phyloP scores from a whole-genome alignment of 2,797 vertebrate genomes.

The Acrocephalus scirpaceus region DNA sequence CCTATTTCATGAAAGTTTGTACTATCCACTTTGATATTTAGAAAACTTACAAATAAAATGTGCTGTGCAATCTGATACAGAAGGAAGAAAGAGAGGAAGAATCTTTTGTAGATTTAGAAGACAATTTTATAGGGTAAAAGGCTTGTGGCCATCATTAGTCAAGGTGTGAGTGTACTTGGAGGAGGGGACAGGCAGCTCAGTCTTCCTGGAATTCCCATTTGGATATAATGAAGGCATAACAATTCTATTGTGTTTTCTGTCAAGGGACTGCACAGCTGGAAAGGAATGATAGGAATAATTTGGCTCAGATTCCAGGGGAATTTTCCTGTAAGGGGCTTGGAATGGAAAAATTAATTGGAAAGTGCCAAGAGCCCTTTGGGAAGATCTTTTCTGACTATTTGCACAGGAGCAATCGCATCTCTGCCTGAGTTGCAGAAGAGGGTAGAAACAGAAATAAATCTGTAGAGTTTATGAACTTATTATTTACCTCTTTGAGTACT shows the following conservation, averaged over 20 bases:
- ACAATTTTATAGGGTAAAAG: neutral
- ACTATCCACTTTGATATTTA: neutral
- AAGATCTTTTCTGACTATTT: neutral
- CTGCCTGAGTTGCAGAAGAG: neutral
- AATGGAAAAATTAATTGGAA: neutral
- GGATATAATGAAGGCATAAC: neutral
- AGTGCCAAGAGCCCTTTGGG: neutral
- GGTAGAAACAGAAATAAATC: neutral
- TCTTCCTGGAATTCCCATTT: neutral
- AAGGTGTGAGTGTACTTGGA: neutral
- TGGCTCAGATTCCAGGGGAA: neutral
- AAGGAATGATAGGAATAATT: neutral
- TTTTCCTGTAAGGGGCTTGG: neutral
- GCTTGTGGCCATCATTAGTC: neutral
- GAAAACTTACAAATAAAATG: neutral
- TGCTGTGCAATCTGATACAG: neutral
- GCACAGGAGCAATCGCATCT: neutral
- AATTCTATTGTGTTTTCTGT: neutral
- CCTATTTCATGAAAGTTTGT: neutral
- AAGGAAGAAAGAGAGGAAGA: neutral
- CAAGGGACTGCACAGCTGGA: neutral
- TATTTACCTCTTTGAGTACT: neutral
- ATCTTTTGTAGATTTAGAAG: rapidly evolving
- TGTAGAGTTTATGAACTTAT: neutral
- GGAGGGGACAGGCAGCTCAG: neutral